A percentile compares a stretch with the other conserved stretches of the same genome.
Evolutionary conservation across 1,140 invertebrate genomes (phyloP).

Genomic region (Eciton burchellii): DNA sequence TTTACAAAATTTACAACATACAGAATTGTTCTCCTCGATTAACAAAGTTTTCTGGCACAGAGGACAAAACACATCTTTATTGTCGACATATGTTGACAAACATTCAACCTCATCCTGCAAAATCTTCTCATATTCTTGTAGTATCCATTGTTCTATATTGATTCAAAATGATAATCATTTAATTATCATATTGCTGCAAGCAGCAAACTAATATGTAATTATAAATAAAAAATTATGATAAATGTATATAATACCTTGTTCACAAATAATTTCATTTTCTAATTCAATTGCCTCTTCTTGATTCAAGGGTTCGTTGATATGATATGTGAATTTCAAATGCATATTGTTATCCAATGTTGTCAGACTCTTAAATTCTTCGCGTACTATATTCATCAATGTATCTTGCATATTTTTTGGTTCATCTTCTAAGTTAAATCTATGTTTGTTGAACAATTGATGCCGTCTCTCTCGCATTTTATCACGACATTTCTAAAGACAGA

Average conservation of each 20-base stretch:
- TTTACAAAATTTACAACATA: conserved; percentile 74
- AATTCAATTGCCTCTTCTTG: conserved; percentile 72
- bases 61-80: conserved; percentile 77
- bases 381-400: conserved; percentile 74
- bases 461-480: conserved; percentile 80
- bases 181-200: not conserved
- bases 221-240: not conserved
- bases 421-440: conserved; percentile 66
- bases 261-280: conserved; percentile 70
- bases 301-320: conserved; percentile 53
- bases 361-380: conserved; percentile 73
- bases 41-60: conserved; percentile 77
- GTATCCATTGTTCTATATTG: conserved; percentile 81
- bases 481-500: conserved; percentile 76
- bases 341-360: conserved; percentile 58
- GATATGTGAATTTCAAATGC: conserved; percentile 30
- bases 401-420: conserved; percentile 63
- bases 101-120: conserved; percentile 77
- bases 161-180: conserved; percentile 59
- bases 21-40: conserved; percentile 58
- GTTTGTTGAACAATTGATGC: conserved; percentile 76
- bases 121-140: conserved; percentile 81
- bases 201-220: not conserved
- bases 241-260: conserved; percentile 67
- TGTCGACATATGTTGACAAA: conserved; percentile 55